A percentile compares a stretch with the other conserved stretches of the same genome.
Conservation (phyloP, 2,113 vertebrate genomes). For the Colossoma macropomum region DNA sequence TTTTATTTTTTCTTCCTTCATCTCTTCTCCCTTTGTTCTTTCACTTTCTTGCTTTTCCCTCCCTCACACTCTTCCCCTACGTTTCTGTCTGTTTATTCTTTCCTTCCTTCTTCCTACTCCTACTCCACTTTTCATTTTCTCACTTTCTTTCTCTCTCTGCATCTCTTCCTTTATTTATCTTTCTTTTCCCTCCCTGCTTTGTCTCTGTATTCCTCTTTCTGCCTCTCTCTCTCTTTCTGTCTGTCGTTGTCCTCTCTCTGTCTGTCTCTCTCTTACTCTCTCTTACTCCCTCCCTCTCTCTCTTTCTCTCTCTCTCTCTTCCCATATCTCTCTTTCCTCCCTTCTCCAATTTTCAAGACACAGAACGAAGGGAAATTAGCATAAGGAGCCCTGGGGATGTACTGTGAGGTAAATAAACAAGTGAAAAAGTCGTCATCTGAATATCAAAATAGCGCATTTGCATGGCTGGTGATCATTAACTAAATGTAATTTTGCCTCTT, state of each 20-base stretch:
- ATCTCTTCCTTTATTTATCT: background rate
- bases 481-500: constrained; percentile 46
- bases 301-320: constrained; percentile 25
- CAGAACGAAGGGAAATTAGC: constrained; percentile 46
- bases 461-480: constrained; percentile 55
- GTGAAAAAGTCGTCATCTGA: constrained; percentile 49
- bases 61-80: no score
- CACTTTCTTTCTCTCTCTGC: constrained; percentile 8
- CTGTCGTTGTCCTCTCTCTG: background rate
- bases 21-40: background rate
- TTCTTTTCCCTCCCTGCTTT: background rate
- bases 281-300: background rate
- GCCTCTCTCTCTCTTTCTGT: background rate
- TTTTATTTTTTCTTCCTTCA: background rate
- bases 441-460: constrained; percentile 56
- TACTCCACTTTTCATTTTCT: background rate
- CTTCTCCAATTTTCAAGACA: constrained; percentile 40
- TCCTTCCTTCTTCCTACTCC: background rate
- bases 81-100: no score
- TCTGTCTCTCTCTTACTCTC: background rate
- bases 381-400: constrained; percentile 46
- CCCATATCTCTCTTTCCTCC: background rate
- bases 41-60: no score
- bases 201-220: no score
- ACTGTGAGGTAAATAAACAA: constrained; percentile 58